A percentile compares a stretch with the other conserved stretches of the same genome.
Evolutionary conservation across 2,888 invertebrate genomes (phyloP).

Genomic region (Pocota personata): DNA sequence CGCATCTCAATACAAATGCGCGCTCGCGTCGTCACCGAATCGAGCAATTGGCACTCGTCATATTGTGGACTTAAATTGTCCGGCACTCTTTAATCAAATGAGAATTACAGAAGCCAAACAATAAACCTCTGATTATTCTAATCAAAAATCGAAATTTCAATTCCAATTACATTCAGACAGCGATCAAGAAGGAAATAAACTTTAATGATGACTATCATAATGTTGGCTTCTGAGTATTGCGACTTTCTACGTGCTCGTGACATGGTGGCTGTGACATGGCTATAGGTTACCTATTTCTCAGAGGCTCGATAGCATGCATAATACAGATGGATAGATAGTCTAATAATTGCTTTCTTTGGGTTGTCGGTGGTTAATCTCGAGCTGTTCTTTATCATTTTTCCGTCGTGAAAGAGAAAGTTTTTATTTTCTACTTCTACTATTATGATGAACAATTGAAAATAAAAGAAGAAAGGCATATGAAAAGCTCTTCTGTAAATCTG

Average conservation of each 20-base stretch:
- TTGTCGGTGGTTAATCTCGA: background rate
- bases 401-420: constrained; percentile 58
- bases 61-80: background rate
- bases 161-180: background rate
- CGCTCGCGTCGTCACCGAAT: background rate
- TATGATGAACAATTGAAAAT: background rate
- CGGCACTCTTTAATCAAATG: background rate
- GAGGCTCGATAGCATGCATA: background rate
- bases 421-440: background rate
- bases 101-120: background rate
- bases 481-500: background rate
- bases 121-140: constrained; percentile 5
- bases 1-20: background rate
- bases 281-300: constrained; percentile 65
- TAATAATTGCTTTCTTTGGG: constrained; percentile 5
- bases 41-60: constrained; percentile 17
- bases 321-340: constrained; percentile 7
- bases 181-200: background rate
- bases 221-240: background rate
- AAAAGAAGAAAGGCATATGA: background rate
- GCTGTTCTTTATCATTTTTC: constrained; percentile 10
- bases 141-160: background rate
- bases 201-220: background rate
- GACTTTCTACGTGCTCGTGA: constrained; percentile 47
- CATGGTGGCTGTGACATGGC: constrained; percentile 3